These are phyloP conservation scores for Vireo altiloquus DNA, from an alignment of 2,113 vertebrate species.

Conservation along the genomic window DNA sequence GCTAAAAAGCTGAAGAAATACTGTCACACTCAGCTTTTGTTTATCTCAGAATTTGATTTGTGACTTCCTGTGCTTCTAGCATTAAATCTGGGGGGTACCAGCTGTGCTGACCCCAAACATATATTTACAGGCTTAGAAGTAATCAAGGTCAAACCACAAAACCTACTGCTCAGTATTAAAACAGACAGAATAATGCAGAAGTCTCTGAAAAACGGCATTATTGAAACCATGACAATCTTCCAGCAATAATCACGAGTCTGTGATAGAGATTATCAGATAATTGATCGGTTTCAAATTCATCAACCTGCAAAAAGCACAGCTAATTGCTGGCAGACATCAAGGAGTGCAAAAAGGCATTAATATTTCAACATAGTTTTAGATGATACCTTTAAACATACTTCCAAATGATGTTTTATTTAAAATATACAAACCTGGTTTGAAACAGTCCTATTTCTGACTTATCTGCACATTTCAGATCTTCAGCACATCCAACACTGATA, in stretches of 20 bases:
- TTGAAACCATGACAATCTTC: conserved; percentile 7
- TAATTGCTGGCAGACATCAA: conserved; percentile 55
- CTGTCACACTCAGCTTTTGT: not conserved
- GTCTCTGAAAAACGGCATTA: not conserved
- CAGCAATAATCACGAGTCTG: conserved; percentile 1
- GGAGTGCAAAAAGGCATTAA: conserved; percentile 2
- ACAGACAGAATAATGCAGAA: not conserved
- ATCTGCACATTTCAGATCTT: not conserved
- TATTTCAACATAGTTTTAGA: not conserved
- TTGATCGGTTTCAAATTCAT: conserved; percentile 62
- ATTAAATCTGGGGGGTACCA: not conserved
- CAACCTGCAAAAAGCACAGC: conserved; percentile 31
- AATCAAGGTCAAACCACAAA: conserved; percentile 1
- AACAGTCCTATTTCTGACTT: not conserved
- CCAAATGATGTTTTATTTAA: conserved; percentile 24
- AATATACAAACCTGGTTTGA: not conserved
- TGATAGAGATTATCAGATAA: conserved; percentile 56
- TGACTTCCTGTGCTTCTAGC: conserved; percentile 10
- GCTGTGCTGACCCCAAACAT: not conserved
- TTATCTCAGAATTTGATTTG: not conserved
- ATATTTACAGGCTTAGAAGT: not conserved
- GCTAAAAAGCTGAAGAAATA: conserved; percentile 18
- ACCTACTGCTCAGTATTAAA: not conserved
- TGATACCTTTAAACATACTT: not conserved
- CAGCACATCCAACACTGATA: not conserved